Conservation (phyloP, 2,113 vertebrate species). For the Mastomys natalensis region DNA sequence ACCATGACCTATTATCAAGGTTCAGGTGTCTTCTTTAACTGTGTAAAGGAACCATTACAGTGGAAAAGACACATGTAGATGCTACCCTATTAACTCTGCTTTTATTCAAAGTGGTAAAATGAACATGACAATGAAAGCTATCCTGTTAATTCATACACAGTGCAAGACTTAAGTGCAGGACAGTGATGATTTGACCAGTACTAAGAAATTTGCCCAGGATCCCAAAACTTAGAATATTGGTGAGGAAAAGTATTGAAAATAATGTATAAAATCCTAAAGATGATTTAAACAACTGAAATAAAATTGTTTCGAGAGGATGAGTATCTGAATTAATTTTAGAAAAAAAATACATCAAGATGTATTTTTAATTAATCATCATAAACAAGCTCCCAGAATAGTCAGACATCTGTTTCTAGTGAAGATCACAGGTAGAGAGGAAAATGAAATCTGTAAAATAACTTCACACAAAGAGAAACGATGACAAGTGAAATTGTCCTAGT, state of each 20-base stretch:
- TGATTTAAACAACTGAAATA: neutral
- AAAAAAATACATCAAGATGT: conserved; percentile 27
- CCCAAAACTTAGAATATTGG: neutral
- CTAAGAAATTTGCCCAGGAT: neutral
- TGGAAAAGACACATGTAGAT: neutral
- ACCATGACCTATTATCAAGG: neutral
- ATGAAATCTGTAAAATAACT: conserved; percentile 47
- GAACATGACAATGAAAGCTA: neutral
- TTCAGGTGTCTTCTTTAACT: neutral
- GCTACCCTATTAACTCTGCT: neutral
- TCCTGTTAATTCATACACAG: neutral
- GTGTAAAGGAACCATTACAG: neutral
- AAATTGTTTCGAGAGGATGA: neutral
- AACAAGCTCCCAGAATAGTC: conserved; percentile 51
- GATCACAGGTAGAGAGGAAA: conserved; percentile 41
- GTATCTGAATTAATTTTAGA: conserved; percentile 23
- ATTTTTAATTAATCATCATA: conserved; percentile 55
- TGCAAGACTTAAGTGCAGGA: neutral
- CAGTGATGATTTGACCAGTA: neutral
- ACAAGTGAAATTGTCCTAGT: neutral
- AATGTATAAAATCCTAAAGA: neutral
- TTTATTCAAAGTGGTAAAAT: neutral
- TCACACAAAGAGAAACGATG: neutral
- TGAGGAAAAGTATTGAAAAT: neutral
- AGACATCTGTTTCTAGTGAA: conserved; percentile 59